A percentile compares a stretch with the other conserved stretches of the same genome.
These are phyloP conservation scores for Furcifer pardalis DNA, from an alignment of 2,797 vertebrate genomes.

Conservation along the genomic window DNA sequence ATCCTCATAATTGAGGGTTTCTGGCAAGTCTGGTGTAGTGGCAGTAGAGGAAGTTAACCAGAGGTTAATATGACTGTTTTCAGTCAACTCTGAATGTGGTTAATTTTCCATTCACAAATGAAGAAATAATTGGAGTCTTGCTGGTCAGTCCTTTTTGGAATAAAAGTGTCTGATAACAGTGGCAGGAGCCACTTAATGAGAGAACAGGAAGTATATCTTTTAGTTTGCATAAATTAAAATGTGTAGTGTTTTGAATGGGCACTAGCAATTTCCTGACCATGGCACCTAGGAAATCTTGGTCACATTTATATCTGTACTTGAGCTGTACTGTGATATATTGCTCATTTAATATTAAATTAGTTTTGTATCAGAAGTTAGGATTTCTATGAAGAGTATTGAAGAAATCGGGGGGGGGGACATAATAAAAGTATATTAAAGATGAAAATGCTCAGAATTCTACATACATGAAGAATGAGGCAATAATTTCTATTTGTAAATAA, in stretches of 20 bases:
- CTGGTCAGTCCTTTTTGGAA: neutral
- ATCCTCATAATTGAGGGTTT: neutral
- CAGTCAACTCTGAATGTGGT: neutral
- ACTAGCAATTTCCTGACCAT: neutral
- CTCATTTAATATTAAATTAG: neutral
- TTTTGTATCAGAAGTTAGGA: neutral
- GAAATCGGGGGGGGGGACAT: neutral
- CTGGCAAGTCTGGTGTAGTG: neutral
- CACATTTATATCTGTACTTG: neutral
- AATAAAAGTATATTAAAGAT: neutral
- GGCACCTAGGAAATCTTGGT: neutral
- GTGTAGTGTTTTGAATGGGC: neutral
- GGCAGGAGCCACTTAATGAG: neutral
- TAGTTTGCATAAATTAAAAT: neutral
- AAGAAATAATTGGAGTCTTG: neutral
- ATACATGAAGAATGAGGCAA: too few species aligned
- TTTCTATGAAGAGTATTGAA: neutral
- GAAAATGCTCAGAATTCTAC: neutral
- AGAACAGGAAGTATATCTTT: neutral
- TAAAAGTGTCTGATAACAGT: neutral
- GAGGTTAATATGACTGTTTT: neutral
- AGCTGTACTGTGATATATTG: neutral
- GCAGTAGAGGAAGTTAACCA: neutral
- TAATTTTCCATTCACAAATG: neutral
- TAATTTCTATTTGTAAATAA: neutral